Conservation (phyloP, 2,888 invertebrate species). For the Zonitis immaculata region DNA sequence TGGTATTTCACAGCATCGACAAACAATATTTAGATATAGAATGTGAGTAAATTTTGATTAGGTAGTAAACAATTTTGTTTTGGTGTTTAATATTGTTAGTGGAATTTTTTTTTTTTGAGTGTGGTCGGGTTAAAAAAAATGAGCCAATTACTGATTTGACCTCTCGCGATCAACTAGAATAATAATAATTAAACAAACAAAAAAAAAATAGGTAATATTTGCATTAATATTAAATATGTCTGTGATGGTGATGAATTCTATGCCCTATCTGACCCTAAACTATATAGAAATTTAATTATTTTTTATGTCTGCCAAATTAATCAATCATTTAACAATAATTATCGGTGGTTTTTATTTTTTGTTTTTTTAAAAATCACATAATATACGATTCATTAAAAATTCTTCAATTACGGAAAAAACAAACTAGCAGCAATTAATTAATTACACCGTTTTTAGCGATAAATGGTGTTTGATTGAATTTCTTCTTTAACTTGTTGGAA, state of each 20-base stretch:
- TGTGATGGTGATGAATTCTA: constrained; percentile 18
- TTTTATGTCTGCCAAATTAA: constrained; percentile 17
- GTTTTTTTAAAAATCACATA: too few relatives aligned
- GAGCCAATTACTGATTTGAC: neutral
- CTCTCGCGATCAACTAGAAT: neutral
- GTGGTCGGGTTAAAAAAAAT: neutral
- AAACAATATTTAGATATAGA: neutral
- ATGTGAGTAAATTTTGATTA: neutral
- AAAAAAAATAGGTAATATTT: constrained; percentile 15
- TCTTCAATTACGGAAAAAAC: neutral
- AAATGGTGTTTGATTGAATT: too few relatives aligned
- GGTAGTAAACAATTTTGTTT: neutral
- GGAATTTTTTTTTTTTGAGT: too few relatives aligned
- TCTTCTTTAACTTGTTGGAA: neutral
- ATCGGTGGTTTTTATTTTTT: too few relatives aligned
- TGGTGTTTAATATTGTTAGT: too few relatives aligned
- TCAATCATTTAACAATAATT: neutral
- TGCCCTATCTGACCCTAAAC: constrained; percentile 28
- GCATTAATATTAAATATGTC: constrained; percentile 14
- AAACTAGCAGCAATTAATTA: neutral
- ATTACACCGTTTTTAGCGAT: too few relatives aligned
- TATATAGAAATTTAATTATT: constrained; percentile 21
- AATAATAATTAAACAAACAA: too few relatives aligned
- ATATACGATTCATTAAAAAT: too few relatives aligned
- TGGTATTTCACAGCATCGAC: neutral